Conservation (phyloP, 92 coral and sea anemone genomes). For the Actinernus sp. region DNA sequence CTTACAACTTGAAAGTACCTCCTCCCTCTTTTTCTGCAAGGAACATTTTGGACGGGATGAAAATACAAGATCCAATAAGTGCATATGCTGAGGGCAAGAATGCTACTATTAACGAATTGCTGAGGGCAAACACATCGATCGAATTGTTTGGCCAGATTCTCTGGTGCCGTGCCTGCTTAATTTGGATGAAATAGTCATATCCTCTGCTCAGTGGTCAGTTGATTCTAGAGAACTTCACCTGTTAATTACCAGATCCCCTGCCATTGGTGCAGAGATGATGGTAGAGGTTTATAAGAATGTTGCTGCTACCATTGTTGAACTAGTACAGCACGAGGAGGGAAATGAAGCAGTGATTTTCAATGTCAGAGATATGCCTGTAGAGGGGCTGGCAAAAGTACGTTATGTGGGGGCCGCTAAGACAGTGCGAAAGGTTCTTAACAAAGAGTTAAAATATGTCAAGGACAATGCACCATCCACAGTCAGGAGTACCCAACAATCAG, state of each 20-base stretch:
- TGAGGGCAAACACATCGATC: neutral
- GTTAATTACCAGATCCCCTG: slow-evolving; percentile 33
- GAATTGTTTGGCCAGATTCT: slow-evolving; percentile 40
- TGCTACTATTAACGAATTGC: too few species aligned
- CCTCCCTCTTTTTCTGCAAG: too few species aligned
- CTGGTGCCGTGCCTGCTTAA: slow-evolving; percentile 36
- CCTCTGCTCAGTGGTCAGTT: slow-evolving; percentile 32
- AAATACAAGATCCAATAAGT: too few species aligned
- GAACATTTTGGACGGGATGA: too few species aligned
- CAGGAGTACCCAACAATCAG: neutral
- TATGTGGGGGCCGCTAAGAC: slow-evolving; percentile 45
- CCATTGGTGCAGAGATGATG: too few species aligned
- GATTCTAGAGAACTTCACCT: slow-evolving; percentile 29
- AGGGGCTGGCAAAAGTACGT: slow-evolving; percentile 14
- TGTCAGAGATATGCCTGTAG: slow-evolving; percentile 1
- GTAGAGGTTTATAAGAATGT: slow-evolving; percentile 2
- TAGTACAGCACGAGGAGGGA: neutral
- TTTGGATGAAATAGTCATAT: slow-evolving; percentile 7
- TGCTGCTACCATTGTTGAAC: neutral
- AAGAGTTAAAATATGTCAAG: slow-evolving; percentile 3
- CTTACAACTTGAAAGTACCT: slow-evolving; percentile 6
- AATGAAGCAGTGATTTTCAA: neutral
- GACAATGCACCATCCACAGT: neutral
- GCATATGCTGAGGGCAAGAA: too few species aligned
- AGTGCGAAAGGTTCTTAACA: slow-evolving; percentile 8